Percentiles rank a stretch among this genome's conserved stretches.
Conservation (phyloP, 2,113 vertebrate genomes). For the Cottus gobio region DNA sequence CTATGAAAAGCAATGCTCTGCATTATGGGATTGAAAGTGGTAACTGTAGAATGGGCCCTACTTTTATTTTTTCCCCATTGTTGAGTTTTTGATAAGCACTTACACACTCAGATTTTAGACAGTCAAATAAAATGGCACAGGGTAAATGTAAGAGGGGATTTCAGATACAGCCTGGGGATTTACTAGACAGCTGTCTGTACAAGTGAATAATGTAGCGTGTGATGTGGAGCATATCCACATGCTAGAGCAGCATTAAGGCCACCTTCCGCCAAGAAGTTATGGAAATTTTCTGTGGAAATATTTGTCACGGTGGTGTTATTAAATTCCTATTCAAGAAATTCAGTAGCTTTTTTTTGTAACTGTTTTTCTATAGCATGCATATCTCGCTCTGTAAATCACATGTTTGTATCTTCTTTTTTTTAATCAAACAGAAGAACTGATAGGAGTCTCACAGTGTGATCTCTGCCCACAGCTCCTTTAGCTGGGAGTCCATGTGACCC, state of each 20-base stretch:
- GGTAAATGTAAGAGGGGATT: too few species aligned
- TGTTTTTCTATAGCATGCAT: background rate
- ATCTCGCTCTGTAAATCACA: background rate
- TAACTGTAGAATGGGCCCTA: background rate
- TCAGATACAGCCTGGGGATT: background rate
- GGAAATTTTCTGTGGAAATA: background rate
- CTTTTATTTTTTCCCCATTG: background rate
- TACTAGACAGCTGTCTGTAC: background rate
- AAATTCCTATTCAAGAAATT: too few species aligned
- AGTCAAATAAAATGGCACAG: too few species aligned
- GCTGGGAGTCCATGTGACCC: slow-evolving; percentile 94
- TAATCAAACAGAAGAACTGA: background rate
- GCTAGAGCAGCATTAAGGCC: background rate
- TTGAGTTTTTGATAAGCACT: background rate
- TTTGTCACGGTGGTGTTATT: background rate
- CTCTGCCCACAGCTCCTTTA: slow-evolving; percentile 95
- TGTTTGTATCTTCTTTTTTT: background rate
- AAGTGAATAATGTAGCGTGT: background rate
- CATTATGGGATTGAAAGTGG: too few species aligned
- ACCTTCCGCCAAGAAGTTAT: background rate
- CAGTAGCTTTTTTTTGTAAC: background rate
- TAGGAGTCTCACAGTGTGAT: slow-evolving; percentile 86
- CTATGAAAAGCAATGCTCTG: too few species aligned
- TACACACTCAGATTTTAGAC: too few species aligned
- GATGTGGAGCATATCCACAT: background rate